phyloP scores from a whole-genome alignment of 2,888 invertebrate genomes.

The Phaonia tiefii region DNA sequence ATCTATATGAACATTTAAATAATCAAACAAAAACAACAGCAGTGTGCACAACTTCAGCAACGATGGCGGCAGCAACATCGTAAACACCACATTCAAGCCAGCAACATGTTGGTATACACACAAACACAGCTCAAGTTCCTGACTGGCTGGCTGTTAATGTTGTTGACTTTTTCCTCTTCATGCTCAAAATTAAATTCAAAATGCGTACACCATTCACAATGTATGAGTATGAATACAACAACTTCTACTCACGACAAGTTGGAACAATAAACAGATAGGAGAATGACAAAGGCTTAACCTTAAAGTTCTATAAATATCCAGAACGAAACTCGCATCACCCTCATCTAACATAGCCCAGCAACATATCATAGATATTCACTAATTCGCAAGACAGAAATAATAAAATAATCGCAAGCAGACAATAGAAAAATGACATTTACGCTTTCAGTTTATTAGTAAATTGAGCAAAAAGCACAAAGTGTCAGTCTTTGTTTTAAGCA shows the following conservation, averaged over 20 bases:
- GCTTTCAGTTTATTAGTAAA: slow-evolving; percentile 17
- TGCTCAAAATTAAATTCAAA: slow-evolving; percentile 9
- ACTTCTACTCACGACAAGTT: neutral
- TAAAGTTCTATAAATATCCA: neutral
- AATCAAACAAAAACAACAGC: slow-evolving; percentile 52
- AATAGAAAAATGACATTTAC: neutral
- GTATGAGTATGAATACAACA: neutral
- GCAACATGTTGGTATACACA: too few relatives aligned
- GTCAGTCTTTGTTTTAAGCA: slow-evolving; percentile 3
- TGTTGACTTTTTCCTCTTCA: neutral
- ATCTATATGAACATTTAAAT: slow-evolving; percentile 39
- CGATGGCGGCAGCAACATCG: slow-evolving; percentile 2
- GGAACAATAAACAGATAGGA: neutral
- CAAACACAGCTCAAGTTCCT: too few relatives aligned
- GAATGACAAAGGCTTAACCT: neutral
- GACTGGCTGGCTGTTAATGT: neutral
- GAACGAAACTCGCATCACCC: neutral
- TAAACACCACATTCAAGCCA: neutral
- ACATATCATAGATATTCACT: neutral
- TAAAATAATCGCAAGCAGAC: neutral
- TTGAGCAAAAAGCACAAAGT: neutral
- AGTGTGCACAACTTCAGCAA: slow-evolving; percentile 7
- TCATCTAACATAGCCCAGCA: neutral
- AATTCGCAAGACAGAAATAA: neutral
- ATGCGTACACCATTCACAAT: slow-evolving; percentile 2